These are phyloP conservation scores for Sebastes cheni DNA, from an alignment of 2,797 vertebrate species.

Conservation along the genomic window DNA sequence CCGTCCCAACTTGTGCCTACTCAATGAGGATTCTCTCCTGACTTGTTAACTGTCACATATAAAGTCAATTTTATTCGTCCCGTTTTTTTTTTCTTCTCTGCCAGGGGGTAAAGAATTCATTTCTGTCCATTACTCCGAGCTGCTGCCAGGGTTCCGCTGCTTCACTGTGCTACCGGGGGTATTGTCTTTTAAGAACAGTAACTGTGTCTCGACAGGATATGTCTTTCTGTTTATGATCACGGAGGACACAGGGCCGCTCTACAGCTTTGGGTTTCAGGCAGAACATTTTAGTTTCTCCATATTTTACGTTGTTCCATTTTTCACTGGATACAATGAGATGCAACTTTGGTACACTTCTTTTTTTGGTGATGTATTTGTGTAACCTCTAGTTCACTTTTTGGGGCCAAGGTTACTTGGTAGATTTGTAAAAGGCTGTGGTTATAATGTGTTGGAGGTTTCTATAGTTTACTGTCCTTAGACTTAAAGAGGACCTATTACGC, in stretches of 20 bases:
- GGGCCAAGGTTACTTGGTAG: not conserved
- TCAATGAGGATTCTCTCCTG: slow-evolving; percentile 58
- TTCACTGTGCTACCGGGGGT: slow-evolving; percentile 13
- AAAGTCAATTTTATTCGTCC: slow-evolving; percentile 57
- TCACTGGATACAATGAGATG: not conserved
- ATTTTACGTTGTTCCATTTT: not conserved
- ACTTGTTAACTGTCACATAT: slow-evolving; percentile 71
- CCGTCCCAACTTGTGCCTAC: slow-evolving; percentile 49
- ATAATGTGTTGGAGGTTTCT: not conserved
- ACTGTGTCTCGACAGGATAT: slow-evolving; percentile 38
- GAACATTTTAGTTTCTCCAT: not conserved
- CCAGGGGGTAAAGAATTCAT: slow-evolving; percentile 46
- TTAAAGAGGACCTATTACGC: not conserved
- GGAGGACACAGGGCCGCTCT: not conserved
- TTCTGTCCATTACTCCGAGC: slow-evolving; percentile 51
- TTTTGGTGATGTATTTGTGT: not conserved
- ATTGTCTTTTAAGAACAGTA: slow-evolving; percentile 37
- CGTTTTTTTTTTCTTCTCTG: slow-evolving; percentile 23
- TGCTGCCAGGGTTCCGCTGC: slow-evolving; percentile 24
- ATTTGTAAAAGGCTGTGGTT: not conserved
- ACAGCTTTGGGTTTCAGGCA: not conserved
- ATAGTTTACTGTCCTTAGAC: not conserved
- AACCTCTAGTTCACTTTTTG: not conserved
- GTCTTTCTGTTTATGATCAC: slow-evolving; percentile 41
- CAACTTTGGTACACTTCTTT: not conserved